Conservation (phyloP, 2,888 invertebrate species). For the Eupithecia inturbata region DNA sequence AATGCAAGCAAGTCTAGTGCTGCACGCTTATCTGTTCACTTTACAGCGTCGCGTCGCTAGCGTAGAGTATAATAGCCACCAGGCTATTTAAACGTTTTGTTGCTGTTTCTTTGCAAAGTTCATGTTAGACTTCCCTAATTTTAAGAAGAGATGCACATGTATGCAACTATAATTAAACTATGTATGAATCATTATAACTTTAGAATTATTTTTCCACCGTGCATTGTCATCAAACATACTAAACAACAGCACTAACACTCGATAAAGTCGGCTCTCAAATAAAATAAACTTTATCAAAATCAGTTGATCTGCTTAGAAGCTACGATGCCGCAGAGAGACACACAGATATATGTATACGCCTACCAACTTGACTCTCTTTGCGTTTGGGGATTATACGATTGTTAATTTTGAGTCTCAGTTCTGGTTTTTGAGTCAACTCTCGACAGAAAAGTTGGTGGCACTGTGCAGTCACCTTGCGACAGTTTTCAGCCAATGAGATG, state of each 20-base stretch:
- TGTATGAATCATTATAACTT: no score
- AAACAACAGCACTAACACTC: neutral
- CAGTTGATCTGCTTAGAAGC: neutral
- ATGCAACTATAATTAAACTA: neutral
- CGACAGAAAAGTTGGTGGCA: neutral
- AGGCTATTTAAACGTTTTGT: neutral
- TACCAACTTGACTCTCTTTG: neutral
- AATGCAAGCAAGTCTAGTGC: conserved; percentile 34
- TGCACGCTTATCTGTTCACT: conserved; percentile 4
- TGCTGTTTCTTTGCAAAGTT: neutral
- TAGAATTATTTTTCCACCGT: no score
- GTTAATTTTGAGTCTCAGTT: neutral
- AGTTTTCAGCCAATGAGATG: conserved; percentile 35
- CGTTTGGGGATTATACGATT: neutral
- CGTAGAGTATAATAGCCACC: neutral
- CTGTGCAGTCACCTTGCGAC: conserved; percentile 8
- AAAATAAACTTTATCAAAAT: neutral
- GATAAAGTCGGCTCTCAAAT: neutral
- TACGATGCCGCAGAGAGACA: neutral
- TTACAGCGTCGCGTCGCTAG: conserved; percentile 2
- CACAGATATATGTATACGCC: no score
- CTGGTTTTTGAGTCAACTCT: neutral
- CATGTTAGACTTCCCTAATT: neutral
- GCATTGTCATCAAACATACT: neutral
- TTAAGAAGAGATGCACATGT: neutral